Conservation (phyloP, 2,888 invertebrate genomes). For the Dione juno region DNA sequence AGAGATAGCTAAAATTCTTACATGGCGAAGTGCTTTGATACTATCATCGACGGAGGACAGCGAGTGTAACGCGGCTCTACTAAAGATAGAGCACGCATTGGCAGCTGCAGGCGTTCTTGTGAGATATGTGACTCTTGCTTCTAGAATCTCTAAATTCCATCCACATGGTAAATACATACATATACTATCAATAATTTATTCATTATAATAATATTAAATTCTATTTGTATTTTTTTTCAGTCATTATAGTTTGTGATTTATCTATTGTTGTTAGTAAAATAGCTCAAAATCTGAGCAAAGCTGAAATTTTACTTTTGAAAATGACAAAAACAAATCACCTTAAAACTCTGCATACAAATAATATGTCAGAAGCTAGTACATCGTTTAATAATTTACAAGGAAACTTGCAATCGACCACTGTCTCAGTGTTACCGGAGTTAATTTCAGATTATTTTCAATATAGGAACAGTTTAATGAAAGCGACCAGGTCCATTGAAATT, state of each 20-base stretch:
- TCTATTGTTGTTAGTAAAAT: slow-evolving; percentile 31
- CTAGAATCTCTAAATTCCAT: slow-evolving; percentile 43
- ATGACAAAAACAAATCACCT: slow-evolving; percentile 15
- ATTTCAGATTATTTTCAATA: slow-evolving; percentile 21
- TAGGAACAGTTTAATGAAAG: neutral
- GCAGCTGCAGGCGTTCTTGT: slow-evolving; percentile 53
- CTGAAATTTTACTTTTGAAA: slow-evolving; percentile 27
- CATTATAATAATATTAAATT: neutral
- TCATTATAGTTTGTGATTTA: slow-evolving; percentile 38
- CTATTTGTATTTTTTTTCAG: slow-evolving; percentile 27
- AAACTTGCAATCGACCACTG: neutral
- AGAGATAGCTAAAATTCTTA: slow-evolving; percentile 53
- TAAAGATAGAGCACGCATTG: slow-evolving; percentile 49
- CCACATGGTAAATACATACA: slow-evolving; percentile 55
- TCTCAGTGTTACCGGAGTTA: neutral
- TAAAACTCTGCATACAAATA: neutral
- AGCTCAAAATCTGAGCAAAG: slow-evolving; percentile 41
- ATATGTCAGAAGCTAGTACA: neutral
- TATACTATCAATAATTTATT: neutral
- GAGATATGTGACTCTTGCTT: slow-evolving; percentile 44
- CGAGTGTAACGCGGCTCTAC: slow-evolving; percentile 48
- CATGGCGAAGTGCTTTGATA: slow-evolving; percentile 60
- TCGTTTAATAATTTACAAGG: neutral
- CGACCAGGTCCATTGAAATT: neutral
- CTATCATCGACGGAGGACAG: slow-evolving; percentile 50